Evolutionary conservation across 2,113 vertebrate species (phyloP), one percentile per base, ranked within the genome.

Genomic region (Choloepus hoffmanni): DNA sequence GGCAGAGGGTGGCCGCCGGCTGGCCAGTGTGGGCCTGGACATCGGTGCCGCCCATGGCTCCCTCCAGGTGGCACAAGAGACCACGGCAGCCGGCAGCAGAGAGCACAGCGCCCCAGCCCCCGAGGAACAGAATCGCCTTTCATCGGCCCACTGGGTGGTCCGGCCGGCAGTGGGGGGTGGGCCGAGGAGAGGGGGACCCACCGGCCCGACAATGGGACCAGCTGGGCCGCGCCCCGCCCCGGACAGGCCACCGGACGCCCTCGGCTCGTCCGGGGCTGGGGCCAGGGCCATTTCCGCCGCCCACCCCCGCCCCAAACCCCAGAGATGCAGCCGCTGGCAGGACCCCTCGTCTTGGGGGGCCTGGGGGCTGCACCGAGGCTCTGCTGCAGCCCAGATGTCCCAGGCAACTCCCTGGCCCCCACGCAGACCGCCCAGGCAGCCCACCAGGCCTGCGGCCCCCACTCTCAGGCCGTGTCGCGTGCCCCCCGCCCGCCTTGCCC

Each of bases 111-210:
- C 77, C 45, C 72, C 60, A 7, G 21, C 50, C 48, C 96, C 96
- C 90, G 85, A 88, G 77, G 88, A 97, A 92, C 91, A 96, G 96
- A 93, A 74, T 21, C 78, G 24, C 74, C 89, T 96, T 96, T 97
- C 97, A 96, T 48, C 5, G 3, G 73, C 48, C 90, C 94, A 28
- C 95, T 97, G 96, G 97, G 97, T 98, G 97, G 97, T 96, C 97
- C 89, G 6, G n/a, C 45, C 58, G 23, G 81, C 90, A 82, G 90
- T 85, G 72, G 40, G 72, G 93, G 89, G 85, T 9, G 45, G 85
- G 58, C 43, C 43, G 73, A 0, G 3, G 50, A 12, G 65, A 43
- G 76, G 48, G 30, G 89, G 90, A 45, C 48, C 53, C 48, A n/a
- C 33, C 53, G 23, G 0, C 82, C 45, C 45, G 62, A 96, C 95